Evolutionary conservation across 2,888 invertebrate genomes (phyloP).

Genomic region (Belgica antarctica): DNA sequence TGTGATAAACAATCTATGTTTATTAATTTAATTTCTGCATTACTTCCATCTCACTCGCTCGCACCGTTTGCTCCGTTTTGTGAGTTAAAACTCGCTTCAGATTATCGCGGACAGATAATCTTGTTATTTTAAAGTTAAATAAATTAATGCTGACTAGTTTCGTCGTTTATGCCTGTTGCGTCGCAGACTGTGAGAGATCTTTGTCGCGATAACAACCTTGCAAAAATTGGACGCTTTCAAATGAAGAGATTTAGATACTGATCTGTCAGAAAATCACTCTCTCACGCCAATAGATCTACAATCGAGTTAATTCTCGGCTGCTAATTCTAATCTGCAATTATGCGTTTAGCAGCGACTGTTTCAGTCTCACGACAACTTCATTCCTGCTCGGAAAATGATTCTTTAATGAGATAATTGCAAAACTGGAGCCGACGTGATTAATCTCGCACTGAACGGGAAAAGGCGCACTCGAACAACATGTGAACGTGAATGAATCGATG

Average conservation of each 20-base stretch:
- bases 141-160: not conserved
- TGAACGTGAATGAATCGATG: not conserved
- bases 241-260: too few relatives aligned
- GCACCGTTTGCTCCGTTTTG: not conserved
- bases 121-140: not conserved
- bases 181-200: too few relatives aligned
- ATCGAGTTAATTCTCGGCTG: not conserved
- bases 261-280: too few relatives aligned
- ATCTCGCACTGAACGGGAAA: too few relatives aligned
- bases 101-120: conserved; percentile 9
- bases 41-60: too few relatives aligned
- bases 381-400: not conserved
- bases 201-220: too few relatives aligned
- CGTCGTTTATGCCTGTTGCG: too few relatives aligned
- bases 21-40: not conserved
- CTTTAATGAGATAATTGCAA: conserved; percentile 29
- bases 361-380: not conserved
- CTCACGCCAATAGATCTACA: too few relatives aligned
- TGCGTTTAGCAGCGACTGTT: not conserved
- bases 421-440: conserved; percentile 16
- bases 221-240: not conserved
- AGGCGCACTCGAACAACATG: too few relatives aligned
- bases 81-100: not conserved
- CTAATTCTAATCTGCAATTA: not conserved
- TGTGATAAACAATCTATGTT: conserved; percentile 19